Percentiles rank a stretch among this genome's conserved stretches.
Evolutionary conservation across 2,113 vertebrate species (phyloP).

Genomic region (Globicephala melas): DNA sequence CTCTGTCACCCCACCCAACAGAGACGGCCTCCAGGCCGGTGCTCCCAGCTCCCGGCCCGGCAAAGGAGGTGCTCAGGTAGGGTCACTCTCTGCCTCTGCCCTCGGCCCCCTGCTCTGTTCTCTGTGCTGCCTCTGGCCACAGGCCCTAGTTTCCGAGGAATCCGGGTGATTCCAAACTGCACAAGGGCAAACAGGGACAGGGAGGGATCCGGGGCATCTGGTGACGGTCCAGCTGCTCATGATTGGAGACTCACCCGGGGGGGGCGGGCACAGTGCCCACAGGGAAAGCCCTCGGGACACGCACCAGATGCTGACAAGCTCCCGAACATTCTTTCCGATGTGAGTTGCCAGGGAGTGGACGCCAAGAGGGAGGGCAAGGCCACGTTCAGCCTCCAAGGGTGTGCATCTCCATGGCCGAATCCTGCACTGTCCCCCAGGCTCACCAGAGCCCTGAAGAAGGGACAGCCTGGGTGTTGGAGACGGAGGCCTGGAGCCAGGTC

Average conservation of each 20-base stretch:
- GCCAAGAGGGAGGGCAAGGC: neutral
- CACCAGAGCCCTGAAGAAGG: neutral
- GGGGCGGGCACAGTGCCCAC: neutral
- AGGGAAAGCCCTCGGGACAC: neutral
- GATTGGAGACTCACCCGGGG: neutral
- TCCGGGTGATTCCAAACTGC: neutral
- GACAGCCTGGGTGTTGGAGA: neutral
- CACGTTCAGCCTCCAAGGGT: neutral
- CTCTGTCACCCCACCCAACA: neutral
- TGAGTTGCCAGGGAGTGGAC: neutral
- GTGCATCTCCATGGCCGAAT: neutral
- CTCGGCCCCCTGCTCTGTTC: neutral
- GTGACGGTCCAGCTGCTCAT: neutral
- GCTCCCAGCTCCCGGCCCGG: neutral
- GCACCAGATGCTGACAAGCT: neutral
- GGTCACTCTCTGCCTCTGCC: neutral
- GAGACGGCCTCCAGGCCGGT: accelerated
- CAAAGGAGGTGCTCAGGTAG: neutral
- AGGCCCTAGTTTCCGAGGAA: neutral
- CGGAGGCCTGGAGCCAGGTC: accelerated
- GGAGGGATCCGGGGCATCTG: neutral
- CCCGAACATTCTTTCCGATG: neutral
- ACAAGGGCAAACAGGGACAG: neutral
- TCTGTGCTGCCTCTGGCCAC: neutral
- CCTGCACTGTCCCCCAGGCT: accelerated